A percentile compares a stretch with the other conserved stretches of the same genome.
Conservation (phyloP, 2,888 invertebrate species). For the Steinernema scapterisci region DNA sequence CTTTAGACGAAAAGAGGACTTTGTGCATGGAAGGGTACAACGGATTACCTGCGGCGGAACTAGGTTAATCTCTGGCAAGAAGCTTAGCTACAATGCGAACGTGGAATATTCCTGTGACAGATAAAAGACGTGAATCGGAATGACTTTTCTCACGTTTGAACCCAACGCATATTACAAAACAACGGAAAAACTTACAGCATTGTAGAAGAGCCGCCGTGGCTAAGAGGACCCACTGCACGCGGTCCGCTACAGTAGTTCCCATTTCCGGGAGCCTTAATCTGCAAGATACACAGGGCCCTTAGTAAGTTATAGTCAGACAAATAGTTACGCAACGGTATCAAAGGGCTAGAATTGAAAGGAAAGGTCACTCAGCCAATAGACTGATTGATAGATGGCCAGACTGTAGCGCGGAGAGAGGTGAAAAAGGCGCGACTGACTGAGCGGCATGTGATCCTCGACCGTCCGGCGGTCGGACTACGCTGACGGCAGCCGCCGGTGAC, state of each 20-base stretch:
- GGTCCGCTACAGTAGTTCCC: not conserved
- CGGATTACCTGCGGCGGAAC: too few relatives aligned
- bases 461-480: not conserved
- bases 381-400: not conserved
- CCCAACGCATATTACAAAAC: too few relatives aligned
- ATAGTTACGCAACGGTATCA: not conserved
- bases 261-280: not conserved
- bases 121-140: too few relatives aligned
- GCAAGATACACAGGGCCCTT: not conserved
- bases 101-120: too few relatives aligned
- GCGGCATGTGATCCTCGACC: constrained; percentile 26
- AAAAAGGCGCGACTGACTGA: constrained; percentile 9
- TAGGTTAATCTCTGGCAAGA: too few relatives aligned
- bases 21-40: too few relatives aligned
- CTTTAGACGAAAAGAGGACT: too few relatives aligned
- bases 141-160: too few relatives aligned
- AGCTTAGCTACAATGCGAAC: too few relatives aligned
- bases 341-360: not conserved
- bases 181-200: not conserved
- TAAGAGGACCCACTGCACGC: not conserved
- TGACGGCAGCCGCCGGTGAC: not conserved
- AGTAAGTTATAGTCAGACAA: not conserved
- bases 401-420: not conserved
- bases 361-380: not conserved
- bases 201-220: not conserved